Evolutionary conservation across 1,140 invertebrate species (phyloP).

Genomic region (Brachionus sp.): DNA sequence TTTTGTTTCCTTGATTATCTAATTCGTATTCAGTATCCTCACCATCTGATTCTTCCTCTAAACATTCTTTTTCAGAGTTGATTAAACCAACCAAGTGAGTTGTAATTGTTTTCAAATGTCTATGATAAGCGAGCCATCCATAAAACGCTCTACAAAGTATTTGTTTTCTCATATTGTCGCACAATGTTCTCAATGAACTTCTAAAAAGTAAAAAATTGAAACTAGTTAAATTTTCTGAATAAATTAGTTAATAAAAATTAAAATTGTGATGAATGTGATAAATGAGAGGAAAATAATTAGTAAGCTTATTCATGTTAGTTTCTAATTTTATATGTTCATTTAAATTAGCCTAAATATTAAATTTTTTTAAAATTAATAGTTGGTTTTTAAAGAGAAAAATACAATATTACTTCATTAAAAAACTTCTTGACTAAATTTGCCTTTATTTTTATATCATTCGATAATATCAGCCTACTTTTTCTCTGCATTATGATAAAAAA

Average conservation of each 20-base stretch:
- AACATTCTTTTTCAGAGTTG: conserved; percentile 39
- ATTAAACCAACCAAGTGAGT: conserved; percentile 71
- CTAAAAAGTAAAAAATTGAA: not conserved
- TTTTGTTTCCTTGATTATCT: conserved; percentile 51
- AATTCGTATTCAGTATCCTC: conserved; percentile 48
- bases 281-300: too few relatives aligned
- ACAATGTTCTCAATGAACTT: conserved; percentile 65
- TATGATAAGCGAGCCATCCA: conserved; percentile 85
- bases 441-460: too few relatives aligned
- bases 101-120: conserved; percentile 82
- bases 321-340: too few relatives aligned
- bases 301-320: too few relatives aligned
- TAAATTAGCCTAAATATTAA: not conserved
- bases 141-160: conserved; percentile 92
- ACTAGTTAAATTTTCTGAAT: not conserved
- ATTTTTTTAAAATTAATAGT: not conserved
- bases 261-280: too few relatives aligned
- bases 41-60: conserved; percentile 52
- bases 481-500: too few relatives aligned
- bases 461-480: too few relatives aligned
- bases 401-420: too few relatives aligned
- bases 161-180: conserved; percentile 86
- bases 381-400: too few relatives aligned
- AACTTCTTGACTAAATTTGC: too few relatives aligned
- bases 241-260: too few relatives aligned